Base-by-base conservation (phyloP, 2,113 vertebrate species). In the Alethe diademata region DNA sequence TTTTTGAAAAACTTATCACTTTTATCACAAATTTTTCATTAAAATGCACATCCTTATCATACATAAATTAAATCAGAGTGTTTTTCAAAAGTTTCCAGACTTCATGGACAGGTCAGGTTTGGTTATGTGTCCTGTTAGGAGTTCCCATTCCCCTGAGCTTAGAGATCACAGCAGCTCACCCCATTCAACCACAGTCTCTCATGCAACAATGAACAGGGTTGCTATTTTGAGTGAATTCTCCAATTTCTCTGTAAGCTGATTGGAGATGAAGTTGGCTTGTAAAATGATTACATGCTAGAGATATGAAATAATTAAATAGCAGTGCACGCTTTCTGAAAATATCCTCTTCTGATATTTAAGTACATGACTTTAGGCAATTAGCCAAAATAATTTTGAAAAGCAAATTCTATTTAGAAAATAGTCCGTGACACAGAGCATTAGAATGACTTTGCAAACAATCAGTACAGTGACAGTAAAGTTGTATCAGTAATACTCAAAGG, bases 81-180 rank as follows among this genome's bases (percentile, higher is more conserved):
- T 65, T 69, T 93, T 93, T 96, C 31, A 79, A 38, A 96, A 71
- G 33, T 79, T 95, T 90, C 42, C 73, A 94, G 80, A 90, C 14
- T 81, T 89, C 36, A 33, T 15, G 15, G 93, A 72, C 15, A 94
- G 53, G 58, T 83, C 56, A 86, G 33, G 38, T 96, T 81, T 91
- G 28, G 20, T 85, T 93, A 70, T 1, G 1, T 76, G 56, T 61
- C 23, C 29, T 88, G 31, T 94, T 60, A 89, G 82, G 81, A 86
- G 57, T n/a, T 86, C 26, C 51, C 14, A 10, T 87, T 70, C 66
- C 47, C 35, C 26, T 42, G 74, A 65, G 43, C 71, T 82, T 65
- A 81, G 85, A 72, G 88, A 88, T 60, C 82, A 67, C 72, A 89
- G 74, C 47, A 82, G 58, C 92, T 90, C 62, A 70, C 36, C 29